phyloP scores from a whole-genome alignment of 2,113 vertebrate species.

The Apaloderma vittatum region DNA sequence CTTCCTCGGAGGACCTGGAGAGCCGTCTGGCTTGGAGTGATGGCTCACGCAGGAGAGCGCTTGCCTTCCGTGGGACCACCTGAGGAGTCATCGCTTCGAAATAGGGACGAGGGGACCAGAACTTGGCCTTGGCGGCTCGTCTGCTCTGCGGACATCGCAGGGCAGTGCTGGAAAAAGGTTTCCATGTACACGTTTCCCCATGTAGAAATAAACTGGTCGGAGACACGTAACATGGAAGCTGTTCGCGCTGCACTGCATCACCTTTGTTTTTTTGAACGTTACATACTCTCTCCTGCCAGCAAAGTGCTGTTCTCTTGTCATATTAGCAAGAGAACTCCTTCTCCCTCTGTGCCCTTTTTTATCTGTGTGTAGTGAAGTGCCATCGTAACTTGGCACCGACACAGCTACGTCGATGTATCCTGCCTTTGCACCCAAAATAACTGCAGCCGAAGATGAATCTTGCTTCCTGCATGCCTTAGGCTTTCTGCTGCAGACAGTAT shows the following conservation, averaged over 20 bases:
- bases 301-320: background rate
- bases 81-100: rapidly evolving
- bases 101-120: background rate
- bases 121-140: background rate
- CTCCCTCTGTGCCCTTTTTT: background rate
- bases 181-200: rapidly evolving
- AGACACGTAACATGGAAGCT: background rate
- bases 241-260: background rate
- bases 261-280: background rate
- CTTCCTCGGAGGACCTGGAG: background rate
- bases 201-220: background rate
- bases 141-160: background rate
- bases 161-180: background rate
- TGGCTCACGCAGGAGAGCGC: background rate
- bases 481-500: background rate
- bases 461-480: background rate
- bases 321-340: background rate
- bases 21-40: background rate
- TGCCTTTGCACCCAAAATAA: background rate
- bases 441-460: background rate
- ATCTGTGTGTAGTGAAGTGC: background rate
- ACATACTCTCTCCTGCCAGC: background rate
- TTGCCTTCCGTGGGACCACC: background rate
- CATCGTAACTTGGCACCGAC: background rate
- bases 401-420: background rate